phyloP scores from a whole-genome alignment of 2,888 invertebrate genomes.

The Magallana nippona region DNA sequence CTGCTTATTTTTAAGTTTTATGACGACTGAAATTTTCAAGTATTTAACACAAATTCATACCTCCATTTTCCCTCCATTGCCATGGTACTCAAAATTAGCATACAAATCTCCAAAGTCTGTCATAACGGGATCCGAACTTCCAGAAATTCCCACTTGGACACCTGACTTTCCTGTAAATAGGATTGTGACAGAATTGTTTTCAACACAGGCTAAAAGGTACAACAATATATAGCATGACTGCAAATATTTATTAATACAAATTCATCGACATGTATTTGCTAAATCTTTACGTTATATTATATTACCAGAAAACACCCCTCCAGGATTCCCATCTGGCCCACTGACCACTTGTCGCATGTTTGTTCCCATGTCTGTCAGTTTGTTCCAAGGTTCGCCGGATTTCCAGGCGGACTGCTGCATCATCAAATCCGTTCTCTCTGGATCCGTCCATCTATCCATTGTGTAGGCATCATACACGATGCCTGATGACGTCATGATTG shows the following conservation, averaged over 20 bases:
- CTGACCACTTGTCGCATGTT: slow-evolving; percentile 69
- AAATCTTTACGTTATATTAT: too few species aligned
- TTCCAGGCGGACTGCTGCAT: slow-evolving; percentile 68
- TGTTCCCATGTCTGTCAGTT: slow-evolving; percentile 66
- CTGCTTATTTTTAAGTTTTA: neutral
- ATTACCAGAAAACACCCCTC: slow-evolving; percentile 65
- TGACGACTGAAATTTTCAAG: neutral
- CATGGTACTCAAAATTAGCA: slow-evolving; percentile 64
- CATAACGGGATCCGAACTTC: slow-evolving; percentile 64
- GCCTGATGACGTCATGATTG: slow-evolving; percentile 59
- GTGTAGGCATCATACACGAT: slow-evolving; percentile 68
- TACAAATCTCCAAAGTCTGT: slow-evolving; percentile 69
- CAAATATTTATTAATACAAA: too few species aligned
- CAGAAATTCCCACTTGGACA: slow-evolving; percentile 63
- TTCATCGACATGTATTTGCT: too few species aligned
- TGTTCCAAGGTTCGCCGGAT: slow-evolving; percentile 66
- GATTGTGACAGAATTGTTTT: too few species aligned
- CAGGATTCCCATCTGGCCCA: slow-evolving; percentile 71
- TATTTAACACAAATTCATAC: slow-evolving; percentile 50
- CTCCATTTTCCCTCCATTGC: slow-evolving; percentile 67
- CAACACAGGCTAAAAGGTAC: too few species aligned
- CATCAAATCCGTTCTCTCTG: slow-evolving; percentile 64
- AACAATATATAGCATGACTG: too few species aligned
- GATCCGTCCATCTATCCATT: slow-evolving; percentile 67
- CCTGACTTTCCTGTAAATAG: slow-evolving; percentile 64